Percentiles rank a stretch among this genome's conserved stretches.
phyloP scores from a whole-genome alignment of 2,797 vertebrate species.

The Pogonophryne albipinna region DNA sequence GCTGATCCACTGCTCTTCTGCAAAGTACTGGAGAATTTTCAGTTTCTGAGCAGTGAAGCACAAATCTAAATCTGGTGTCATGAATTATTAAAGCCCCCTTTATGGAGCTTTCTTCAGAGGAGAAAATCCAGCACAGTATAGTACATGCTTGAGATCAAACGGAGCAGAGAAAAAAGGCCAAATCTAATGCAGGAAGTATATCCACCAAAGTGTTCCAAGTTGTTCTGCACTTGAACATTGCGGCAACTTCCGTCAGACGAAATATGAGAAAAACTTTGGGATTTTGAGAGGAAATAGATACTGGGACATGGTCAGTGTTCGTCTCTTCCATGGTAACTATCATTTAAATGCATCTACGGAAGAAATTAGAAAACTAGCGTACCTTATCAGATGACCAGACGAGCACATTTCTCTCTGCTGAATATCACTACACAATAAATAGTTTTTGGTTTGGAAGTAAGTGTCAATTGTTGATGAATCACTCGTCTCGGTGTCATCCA shows the following conservation, averaged over 20 bases:
- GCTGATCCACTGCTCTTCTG: constrained; percentile 68
- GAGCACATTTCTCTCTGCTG: constrained; percentile 60
- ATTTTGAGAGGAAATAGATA: constrained; percentile 27
- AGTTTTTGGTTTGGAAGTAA: constrained; percentile 59
- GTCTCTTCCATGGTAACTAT: constrained; percentile 58
- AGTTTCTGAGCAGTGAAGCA: constrained; percentile 79
- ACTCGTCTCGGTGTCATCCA: constrained; percentile 57
- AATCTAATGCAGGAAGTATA: constrained; percentile 75
- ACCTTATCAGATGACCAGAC: constrained; percentile 67
- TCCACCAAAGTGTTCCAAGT: constrained; percentile 61
- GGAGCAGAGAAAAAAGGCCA: constrained; percentile 67
- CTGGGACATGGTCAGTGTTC: constrained; percentile 48
- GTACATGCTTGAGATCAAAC: constrained; percentile 81
- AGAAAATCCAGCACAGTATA: constrained; percentile 78
- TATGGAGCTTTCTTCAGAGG: constrained; percentile 81
- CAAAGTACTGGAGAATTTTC: constrained; percentile 79
- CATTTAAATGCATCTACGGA: constrained; percentile 56
- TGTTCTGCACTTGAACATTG: constrained; percentile 59
- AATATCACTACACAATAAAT: constrained; percentile 63
- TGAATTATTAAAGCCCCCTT: constrained; percentile 87
- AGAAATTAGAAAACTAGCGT: constrained; percentile 62
- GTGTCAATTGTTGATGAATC: constrained; percentile 69
- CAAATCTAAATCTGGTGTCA: constrained; percentile 84
- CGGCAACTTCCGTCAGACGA: constrained; percentile 57
- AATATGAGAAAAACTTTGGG: constrained; percentile 37